A percentile compares a stretch with the other conserved stretches of the same genome.
Conservation (phyloP, 2,113 vertebrate genomes). For the Vireo altiloquus region DNA sequence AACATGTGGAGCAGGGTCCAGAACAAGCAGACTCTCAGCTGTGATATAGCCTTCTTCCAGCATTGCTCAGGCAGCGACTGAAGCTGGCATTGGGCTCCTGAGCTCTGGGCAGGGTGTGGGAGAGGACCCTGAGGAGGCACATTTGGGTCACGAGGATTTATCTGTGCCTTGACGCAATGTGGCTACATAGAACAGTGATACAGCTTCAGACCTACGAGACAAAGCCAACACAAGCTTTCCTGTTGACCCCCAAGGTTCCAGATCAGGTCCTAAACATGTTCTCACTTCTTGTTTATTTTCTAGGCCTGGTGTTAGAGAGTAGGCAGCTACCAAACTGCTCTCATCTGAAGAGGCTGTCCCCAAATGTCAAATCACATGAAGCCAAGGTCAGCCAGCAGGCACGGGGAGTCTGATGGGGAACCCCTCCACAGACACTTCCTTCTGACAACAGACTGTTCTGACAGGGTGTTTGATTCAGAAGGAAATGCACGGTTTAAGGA, state of each 20-base stretch:
- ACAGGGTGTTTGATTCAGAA: background rate
- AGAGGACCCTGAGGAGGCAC: background rate
- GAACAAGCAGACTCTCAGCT: accelerated
- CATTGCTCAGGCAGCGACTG: background rate
- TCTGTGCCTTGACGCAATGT: accelerated
- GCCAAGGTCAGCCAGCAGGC: background rate
- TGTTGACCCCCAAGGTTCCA: background rate
- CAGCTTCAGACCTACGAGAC: background rate
- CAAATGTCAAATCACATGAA: background rate
- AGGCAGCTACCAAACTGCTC: background rate
- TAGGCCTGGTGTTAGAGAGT: background rate
- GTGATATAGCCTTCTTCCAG: background rate
- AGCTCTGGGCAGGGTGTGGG: background rate
- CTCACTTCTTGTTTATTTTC: background rate
- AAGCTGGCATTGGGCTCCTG: background rate
- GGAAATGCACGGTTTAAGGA: background rate
- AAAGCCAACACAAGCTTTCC: background rate
- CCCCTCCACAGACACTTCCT: background rate
- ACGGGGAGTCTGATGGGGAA: background rate
- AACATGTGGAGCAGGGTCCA: accelerated
- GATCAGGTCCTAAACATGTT: background rate
- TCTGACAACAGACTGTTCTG: background rate
- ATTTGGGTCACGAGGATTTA: background rate
- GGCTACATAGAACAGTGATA: background rate
- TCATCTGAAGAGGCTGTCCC: background rate